Evolutionary conservation across 2,888 invertebrate species (phyloP).

Genomic region (Cantharis flavilabris): DNA sequence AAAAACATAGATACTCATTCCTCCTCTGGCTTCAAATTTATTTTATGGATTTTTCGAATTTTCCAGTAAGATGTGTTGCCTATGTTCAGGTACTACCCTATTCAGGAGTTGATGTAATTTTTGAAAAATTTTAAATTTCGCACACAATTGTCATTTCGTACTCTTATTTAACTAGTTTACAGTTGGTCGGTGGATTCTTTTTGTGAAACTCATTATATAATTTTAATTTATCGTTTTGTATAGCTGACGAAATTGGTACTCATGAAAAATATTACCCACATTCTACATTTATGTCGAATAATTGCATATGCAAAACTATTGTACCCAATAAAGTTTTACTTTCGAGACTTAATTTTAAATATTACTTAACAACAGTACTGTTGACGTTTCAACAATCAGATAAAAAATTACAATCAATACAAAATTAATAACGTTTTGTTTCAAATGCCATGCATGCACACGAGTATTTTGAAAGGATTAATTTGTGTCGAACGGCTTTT

Average conservation of each 20-base stretch:
- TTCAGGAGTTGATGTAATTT: neutral
- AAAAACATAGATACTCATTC: too few relatives aligned
- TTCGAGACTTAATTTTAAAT: neutral
- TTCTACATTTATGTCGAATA: neutral
- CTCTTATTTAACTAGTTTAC: neutral
- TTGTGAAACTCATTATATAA: neutral
- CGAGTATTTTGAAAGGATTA: neutral
- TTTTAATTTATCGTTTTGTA: neutral
- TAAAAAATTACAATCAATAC: neutral
- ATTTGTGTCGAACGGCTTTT: neutral
- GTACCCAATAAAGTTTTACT: neutral
- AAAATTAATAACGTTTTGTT: neutral
- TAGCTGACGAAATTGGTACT: neutral
- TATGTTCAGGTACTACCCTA: neutral
- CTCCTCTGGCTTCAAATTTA: too few relatives aligned
- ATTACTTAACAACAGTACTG: neutral
- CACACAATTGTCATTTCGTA: neutral
- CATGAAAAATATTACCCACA: neutral
- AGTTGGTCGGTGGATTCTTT: neutral
- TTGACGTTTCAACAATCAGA: neutral
- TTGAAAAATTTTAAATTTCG: neutral
- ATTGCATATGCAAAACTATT: neutral
- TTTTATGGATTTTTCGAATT: too few relatives aligned
- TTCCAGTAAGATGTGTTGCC: neutral
- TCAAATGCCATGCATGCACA: neutral